phyloP scores from a whole-genome alignment of 2,888 invertebrate genomes.

The Cephus pulcher region DNA sequence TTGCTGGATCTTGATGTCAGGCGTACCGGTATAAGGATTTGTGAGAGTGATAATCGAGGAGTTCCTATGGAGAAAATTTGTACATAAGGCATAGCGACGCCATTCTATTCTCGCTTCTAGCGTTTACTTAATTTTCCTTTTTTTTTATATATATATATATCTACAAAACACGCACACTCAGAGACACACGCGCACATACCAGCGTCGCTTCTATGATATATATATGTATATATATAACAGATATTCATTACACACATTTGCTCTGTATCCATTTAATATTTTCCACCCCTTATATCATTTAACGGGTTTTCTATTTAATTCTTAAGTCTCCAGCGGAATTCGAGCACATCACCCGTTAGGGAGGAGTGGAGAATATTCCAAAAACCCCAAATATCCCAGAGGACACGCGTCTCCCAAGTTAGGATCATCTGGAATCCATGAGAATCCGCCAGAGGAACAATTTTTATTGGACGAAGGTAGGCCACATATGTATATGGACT shows the following conservation, averaged over 20 bases:
- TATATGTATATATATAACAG: background rate
- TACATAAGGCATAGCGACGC: slow-evolving; percentile 45
- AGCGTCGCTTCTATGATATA: background rate
- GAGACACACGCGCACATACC: background rate
- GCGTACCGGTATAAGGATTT: background rate
- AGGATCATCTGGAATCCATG: background rate
- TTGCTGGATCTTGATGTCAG: background rate
- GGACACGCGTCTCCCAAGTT: background rate
- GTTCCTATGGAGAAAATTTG: slow-evolving; percentile 27
- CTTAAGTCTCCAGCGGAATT: background rate
- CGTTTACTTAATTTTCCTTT: background rate
- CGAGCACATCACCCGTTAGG: background rate
- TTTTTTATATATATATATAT: slow-evolving; percentile 17
- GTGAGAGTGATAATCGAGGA: background rate
- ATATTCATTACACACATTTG: slow-evolving; percentile 15
- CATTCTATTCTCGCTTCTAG: slow-evolving; percentile 14
- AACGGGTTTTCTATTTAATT: background rate
- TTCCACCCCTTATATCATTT: background rate
- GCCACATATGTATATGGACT: background rate
- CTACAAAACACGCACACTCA: slow-evolving; percentile 22
- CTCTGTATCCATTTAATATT: slow-evolving; percentile 17
- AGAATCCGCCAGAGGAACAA: background rate
- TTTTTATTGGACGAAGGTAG: background rate
- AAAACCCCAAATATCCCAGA: background rate
- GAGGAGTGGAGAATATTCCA: background rate